Evolutionary conservation across 2,888 invertebrate species (phyloP), one percentile per base, ranked within the genome.

Genomic region (Thereva nobilitata): DNA sequence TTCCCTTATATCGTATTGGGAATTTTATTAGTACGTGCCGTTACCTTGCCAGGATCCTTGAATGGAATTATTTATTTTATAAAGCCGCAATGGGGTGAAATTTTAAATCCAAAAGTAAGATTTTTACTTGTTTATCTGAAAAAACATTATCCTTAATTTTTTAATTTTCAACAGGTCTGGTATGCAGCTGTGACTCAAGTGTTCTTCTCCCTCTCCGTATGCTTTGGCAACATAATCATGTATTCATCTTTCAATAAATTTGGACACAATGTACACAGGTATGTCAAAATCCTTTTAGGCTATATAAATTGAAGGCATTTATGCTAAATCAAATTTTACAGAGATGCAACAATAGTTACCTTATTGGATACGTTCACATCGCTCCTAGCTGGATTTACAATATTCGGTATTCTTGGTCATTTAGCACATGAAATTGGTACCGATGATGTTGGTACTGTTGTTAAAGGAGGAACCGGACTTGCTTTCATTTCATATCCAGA

Each of bases 1-100:
- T 89, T 89, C 73, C 90, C 90, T 0, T 89, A 88, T 74, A 79
- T 87, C 4, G 84, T 90, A 49, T 83, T 90, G 78, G 78, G 86
- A 63, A 84, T 86, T 34, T 79, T 91, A 63, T 79, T 91, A 35
- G 81, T 89, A n/a, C 80, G 84, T 61, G 85, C 88, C 0, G 80
- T 84, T 0, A 86, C 86, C 0, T 74, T 88, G 64, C 84, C 84
- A 0, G 89, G 89, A 0, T 86, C 89, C 1, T 69, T 77, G 0
- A 78, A 86, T 38, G 89, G 89, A 9, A 85, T 89, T 55, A 76
- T 84, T 23, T 89, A 84, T 76, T 89, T 89, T 74, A 82, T 89
- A 56, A 85, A 82, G 70, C 89, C 89, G 0, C 81, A 87, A 67
- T 89, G 89, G 84, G 77, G 80, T 2, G 85, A 86, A 75, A 83